Evolutionary conservation across 1,140 invertebrate genomes (phyloP).

Genomic region (Saccostrea echinata): DNA sequence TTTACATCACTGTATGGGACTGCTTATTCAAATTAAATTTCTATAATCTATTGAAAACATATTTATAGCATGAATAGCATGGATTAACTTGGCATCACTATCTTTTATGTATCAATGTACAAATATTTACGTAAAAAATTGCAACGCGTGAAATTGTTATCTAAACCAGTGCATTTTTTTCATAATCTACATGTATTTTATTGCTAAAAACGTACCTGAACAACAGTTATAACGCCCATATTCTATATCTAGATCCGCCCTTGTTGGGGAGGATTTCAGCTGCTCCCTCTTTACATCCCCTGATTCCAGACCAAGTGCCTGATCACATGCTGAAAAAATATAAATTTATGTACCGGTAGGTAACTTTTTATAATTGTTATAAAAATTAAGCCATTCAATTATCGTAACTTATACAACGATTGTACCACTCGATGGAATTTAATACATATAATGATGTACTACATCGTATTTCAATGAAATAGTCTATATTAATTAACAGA

Average conservation of each 20-base stretch:
- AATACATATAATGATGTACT: no score
- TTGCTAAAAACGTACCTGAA: slow-evolving; percentile 13
- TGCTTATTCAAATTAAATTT: background rate
- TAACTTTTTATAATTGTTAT: no score
- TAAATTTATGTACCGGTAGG: no score
- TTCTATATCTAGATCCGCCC: slow-evolving; percentile 43
- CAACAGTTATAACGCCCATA: slow-evolving; percentile 53
- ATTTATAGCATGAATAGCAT: background rate
- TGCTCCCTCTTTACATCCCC: slow-evolving; percentile 47
- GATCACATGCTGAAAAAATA: slow-evolving; percentile 51
- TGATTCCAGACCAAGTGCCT: slow-evolving; percentile 46
- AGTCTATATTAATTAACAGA: no score
- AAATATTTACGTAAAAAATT: no score
- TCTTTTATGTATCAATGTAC: slow-evolving; percentile 1
- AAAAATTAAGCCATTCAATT: no score
- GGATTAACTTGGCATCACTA: background rate
- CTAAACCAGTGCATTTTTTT: no score
- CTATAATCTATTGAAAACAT: background rate
- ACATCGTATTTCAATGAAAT: no score
- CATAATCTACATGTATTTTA: no score
- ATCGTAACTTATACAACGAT: no score
- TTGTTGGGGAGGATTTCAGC: slow-evolving; percentile 45
- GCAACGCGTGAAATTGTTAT: no score
- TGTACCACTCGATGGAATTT: no score
- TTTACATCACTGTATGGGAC: background rate